Percentiles rank a stretch among this genome's conserved stretches.
phyloP scores from a whole-genome alignment of 2,113 vertebrate genomes.

The Lonchura striata region DNA sequence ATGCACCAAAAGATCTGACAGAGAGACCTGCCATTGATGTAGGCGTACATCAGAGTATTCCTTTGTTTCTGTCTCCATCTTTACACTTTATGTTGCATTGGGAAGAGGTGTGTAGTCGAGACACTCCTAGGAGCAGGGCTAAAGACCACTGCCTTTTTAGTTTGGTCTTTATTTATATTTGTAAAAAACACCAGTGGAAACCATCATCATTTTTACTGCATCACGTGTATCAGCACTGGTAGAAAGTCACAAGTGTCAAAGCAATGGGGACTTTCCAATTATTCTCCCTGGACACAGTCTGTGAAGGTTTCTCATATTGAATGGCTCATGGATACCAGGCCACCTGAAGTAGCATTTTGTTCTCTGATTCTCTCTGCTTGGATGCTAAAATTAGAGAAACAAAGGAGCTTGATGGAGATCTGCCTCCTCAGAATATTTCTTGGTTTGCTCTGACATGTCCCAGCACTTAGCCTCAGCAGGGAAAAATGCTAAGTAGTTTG shows the following conservation, averaged over 20 bases:
- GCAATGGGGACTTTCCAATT: not conserved
- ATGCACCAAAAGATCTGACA: not conserved
- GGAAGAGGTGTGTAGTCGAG: not conserved
- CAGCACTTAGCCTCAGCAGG: not conserved
- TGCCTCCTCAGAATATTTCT: not conserved
- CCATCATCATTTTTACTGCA: not conserved
- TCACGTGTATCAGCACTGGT: not conserved
- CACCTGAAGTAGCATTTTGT: not conserved
- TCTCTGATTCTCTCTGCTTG: not conserved
- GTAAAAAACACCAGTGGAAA: not conserved
- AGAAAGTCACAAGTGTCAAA: not conserved
- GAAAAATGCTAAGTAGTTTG: not conserved
- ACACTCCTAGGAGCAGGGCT: not conserved
- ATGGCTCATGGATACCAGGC: not conserved
- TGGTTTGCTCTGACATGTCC: not conserved
- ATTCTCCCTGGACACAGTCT: not conserved
- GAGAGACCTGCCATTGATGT: not conserved
- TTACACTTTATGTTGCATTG: not conserved
- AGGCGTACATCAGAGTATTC: accelerated
- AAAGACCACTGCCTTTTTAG: not conserved
- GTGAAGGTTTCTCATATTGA: not conserved
- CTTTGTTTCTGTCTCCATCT: not conserved
- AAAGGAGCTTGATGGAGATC: not conserved
- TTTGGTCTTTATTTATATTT: not conserved
- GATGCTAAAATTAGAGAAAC: not conserved